These are phyloP conservation scores for Orientallactaga bullata DNA, from an alignment of 2,113 vertebrate species.

Conservation along the genomic window DNA sequence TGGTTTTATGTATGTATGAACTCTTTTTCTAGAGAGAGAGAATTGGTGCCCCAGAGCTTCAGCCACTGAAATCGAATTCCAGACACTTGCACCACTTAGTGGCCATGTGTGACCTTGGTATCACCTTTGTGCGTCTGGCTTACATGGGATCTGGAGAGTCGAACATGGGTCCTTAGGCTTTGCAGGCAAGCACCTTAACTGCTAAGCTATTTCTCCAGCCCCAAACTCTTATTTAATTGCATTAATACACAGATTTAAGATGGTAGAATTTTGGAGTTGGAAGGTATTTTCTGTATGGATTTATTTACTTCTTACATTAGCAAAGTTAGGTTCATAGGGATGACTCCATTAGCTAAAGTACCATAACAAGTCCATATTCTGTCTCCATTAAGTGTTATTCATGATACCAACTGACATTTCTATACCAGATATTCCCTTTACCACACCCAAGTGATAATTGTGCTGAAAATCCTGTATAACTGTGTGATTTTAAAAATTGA, in stretches of 20 bases:
- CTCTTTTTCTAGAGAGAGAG: too few relatives aligned
- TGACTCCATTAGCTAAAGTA: constrained; percentile 12
- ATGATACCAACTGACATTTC: constrained; percentile 5
- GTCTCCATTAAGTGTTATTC: constrained; percentile 33
- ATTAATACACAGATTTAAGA: constrained; percentile 36
- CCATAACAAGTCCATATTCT: neutral
- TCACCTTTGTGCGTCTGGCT: too few relatives aligned
- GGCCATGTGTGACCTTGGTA: too few relatives aligned
- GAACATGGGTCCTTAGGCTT: too few relatives aligned
- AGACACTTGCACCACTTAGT: too few relatives aligned
- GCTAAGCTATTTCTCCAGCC: too few relatives aligned
- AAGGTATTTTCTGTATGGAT: neutral
- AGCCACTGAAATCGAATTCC: too few relatives aligned
- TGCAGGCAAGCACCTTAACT: too few relatives aligned
- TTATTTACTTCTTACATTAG: neutral
- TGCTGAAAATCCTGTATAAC: constrained; percentile 28
- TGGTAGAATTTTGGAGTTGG: neutral
- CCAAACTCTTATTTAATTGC: neutral
- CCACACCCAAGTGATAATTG: constrained; percentile 45
- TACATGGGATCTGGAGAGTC: too few relatives aligned
- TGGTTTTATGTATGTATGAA: constrained; percentile 46
- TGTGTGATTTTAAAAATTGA: constrained; percentile 45
- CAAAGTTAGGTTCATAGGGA: neutral
- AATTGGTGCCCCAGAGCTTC: too few relatives aligned
- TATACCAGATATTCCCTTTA: neutral